A percentile compares a stretch with the other conserved stretches of the same genome.
Conservation (phyloP, 2,113 vertebrate species). For the Lampris megalopsis region DNA sequence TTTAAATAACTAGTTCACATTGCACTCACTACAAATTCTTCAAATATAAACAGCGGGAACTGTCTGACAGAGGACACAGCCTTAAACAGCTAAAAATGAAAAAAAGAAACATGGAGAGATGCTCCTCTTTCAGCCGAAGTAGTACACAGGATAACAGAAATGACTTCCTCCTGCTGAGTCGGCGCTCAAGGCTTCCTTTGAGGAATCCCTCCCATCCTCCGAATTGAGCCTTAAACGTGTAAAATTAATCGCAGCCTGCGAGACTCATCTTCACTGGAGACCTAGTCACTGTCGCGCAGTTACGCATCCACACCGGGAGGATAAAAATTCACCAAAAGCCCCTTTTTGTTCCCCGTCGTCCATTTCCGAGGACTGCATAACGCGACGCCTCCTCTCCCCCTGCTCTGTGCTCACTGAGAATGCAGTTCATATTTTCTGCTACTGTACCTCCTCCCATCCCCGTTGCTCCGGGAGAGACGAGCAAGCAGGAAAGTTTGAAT, state of each 20-base stretch:
- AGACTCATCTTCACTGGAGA: slow-evolving; percentile 21
- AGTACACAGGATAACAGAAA: not conserved
- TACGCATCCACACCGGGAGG: slow-evolving; percentile 19
- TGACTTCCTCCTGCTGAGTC: slow-evolving; percentile 42
- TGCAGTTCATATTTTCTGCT: slow-evolving; percentile 69
- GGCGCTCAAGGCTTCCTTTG: slow-evolving; percentile 34
- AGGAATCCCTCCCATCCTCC: slow-evolving; percentile 27
- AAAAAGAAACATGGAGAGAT: slow-evolving; percentile 32
- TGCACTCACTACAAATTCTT: slow-evolving; percentile 15
- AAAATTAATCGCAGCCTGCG: slow-evolving; percentile 27
- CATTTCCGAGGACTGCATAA: slow-evolving; percentile 47
- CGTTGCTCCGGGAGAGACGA: slow-evolving; percentile 51
- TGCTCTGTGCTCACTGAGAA: slow-evolving; percentile 64
- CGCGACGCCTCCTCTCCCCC: slow-evolving; percentile 48
- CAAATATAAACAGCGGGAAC: not conserved
- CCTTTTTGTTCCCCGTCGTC: slow-evolving; percentile 28
- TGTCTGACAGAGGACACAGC: slow-evolving; percentile 13
- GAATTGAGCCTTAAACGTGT: slow-evolving; percentile 13
- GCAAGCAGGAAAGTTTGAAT: slow-evolving; percentile 70
- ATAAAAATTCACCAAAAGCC: slow-evolving; percentile 33
- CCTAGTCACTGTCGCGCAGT: slow-evolving; percentile 27
- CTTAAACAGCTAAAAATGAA: slow-evolving; percentile 25
- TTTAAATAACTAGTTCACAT: slow-evolving; percentile 4
- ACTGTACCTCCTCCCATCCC: slow-evolving; percentile 63
- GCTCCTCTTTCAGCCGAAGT: not conserved